phyloP scores from a whole-genome alignment of 2,888 invertebrate genomes.

The Andrena flavipes region DNA sequence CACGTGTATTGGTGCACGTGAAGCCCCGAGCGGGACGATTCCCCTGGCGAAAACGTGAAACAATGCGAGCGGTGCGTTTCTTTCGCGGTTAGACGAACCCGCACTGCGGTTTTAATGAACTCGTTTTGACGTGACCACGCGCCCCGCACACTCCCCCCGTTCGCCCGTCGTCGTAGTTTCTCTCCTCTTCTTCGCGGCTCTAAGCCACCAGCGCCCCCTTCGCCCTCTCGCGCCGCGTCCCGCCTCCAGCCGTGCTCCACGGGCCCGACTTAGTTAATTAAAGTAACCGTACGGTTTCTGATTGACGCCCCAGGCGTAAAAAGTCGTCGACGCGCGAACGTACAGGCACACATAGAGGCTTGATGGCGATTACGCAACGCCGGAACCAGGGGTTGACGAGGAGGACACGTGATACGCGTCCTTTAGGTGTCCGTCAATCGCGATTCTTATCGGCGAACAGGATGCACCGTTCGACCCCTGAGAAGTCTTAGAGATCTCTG shows the following conservation, averaged over 20 bases:
- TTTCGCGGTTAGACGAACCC: slow-evolving; percentile 62
- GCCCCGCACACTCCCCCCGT: background rate
- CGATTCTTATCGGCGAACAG: background rate
- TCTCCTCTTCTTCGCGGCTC: background rate
- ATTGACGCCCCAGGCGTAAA: slow-evolving; percentile 77
- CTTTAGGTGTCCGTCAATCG: slow-evolving; percentile 10
- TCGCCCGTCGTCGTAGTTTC: background rate
- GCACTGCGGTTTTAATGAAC: slow-evolving; percentile 80
- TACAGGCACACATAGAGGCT: slow-evolving; percentile 42
- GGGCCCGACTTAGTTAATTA: slow-evolving; percentile 78
- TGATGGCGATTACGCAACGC: slow-evolving; percentile 69
- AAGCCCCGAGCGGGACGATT: slow-evolving; percentile 30
- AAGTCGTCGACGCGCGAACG: slow-evolving; percentile 63
- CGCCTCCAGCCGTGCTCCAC: slow-evolving; percentile 34
- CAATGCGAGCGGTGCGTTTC: slow-evolving; percentile 67
- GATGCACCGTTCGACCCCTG: background rate
- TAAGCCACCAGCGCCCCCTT: background rate
- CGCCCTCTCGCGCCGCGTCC: background rate
- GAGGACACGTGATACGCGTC: slow-evolving; percentile 29
- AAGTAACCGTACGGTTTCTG: slow-evolving; percentile 79
- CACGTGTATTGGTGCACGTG: slow-evolving; percentile 27
- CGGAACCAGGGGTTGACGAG: slow-evolving; percentile 43
- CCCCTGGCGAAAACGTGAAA: slow-evolving; percentile 67
- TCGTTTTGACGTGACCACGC: slow-evolving; percentile 79
- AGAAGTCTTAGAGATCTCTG: background rate